Conservation (phyloP, 2,888 invertebrate genomes). For the Zootermopsis nevadensis region DNA sequence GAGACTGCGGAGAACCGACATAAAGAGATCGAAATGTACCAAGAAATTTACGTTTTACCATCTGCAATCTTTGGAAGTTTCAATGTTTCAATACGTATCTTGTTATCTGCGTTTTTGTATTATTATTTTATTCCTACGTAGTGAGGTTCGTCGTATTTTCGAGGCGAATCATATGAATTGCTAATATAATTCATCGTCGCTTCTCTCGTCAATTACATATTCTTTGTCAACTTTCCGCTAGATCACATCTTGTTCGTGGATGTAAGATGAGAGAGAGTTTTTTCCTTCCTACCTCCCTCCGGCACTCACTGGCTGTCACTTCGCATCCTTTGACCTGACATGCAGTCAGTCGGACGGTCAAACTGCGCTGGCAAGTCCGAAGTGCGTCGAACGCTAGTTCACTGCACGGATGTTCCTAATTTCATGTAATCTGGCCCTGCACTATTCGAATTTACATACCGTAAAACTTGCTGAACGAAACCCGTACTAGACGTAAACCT, state of each 20-base stretch:
- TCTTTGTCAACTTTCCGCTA: conserved; percentile 31
- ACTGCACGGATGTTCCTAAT: not conserved
- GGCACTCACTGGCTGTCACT: not conserved
- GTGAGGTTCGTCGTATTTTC: not conserved
- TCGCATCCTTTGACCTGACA: not conserved
- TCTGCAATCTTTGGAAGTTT: too few species aligned
- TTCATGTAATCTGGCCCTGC: too few species aligned
- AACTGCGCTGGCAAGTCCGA: not conserved
- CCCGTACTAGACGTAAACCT: too few species aligned
- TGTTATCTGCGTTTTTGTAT: too few species aligned
- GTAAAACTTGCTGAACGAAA: too few species aligned
- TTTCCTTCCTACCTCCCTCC: too few species aligned
- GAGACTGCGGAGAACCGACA: too few species aligned
- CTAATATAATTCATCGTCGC: conserved; percentile 31
- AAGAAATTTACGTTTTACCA: too few species aligned
- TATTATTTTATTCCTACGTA: too few species aligned
- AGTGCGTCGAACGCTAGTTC: not conserved
- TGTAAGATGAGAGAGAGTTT: not conserved
- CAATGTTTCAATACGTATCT: too few species aligned
- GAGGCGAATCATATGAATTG: conserved; percentile 3
- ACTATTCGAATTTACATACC: too few species aligned
- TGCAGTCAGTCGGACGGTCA: not conserved
- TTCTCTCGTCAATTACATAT: conserved; percentile 17
- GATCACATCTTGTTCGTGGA: not conserved
- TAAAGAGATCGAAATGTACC: too few species aligned